These are phyloP conservation scores for Apomyelois bistriatella DNA, from an alignment of 2,888 invertebrate species.

Conservation along the genomic window DNA sequence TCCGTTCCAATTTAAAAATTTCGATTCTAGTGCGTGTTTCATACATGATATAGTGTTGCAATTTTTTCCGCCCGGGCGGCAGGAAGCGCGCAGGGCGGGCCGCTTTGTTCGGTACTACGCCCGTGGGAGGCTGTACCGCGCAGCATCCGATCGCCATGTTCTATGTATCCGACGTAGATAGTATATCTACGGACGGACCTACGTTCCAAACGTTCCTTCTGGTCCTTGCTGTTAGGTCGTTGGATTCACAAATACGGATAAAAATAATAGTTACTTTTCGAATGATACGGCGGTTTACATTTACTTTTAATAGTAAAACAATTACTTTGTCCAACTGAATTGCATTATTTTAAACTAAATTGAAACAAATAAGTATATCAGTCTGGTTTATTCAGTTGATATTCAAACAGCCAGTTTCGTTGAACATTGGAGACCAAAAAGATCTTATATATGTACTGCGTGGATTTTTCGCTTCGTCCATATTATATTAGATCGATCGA, in stretches of 20 bases:
- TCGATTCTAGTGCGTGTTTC: constrained; percentile 54
- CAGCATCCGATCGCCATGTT: constrained; percentile 71
- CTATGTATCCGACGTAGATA: constrained; percentile 30
- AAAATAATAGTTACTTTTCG: not conserved
- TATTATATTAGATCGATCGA: too few species aligned
- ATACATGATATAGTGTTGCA: constrained; percentile 45
- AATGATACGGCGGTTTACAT: too few species aligned
- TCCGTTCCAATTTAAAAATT: constrained; percentile 29
- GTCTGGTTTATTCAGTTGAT: too few species aligned
- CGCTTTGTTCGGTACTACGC: constrained; percentile 72
- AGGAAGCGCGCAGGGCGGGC: constrained; percentile 61
- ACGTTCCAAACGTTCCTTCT: constrained; percentile 13
- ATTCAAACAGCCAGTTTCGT: too few species aligned
- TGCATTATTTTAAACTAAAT: too few species aligned
- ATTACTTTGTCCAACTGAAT: too few species aligned
- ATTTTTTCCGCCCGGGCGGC: constrained; percentile 42
- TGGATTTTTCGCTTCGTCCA: too few species aligned
- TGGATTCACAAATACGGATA: not conserved
- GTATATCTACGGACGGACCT: constrained; percentile 17
- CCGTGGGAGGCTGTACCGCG: constrained; percentile 69
- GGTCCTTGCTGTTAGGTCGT: not conserved
- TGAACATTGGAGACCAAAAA: too few species aligned
- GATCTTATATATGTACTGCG: too few species aligned
- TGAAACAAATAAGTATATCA: too few species aligned
- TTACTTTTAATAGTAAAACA: too few species aligned